phyloP scores from a whole-genome alignment of 1,140 invertebrate genomes.

The Trichonephila clavata region DNA sequence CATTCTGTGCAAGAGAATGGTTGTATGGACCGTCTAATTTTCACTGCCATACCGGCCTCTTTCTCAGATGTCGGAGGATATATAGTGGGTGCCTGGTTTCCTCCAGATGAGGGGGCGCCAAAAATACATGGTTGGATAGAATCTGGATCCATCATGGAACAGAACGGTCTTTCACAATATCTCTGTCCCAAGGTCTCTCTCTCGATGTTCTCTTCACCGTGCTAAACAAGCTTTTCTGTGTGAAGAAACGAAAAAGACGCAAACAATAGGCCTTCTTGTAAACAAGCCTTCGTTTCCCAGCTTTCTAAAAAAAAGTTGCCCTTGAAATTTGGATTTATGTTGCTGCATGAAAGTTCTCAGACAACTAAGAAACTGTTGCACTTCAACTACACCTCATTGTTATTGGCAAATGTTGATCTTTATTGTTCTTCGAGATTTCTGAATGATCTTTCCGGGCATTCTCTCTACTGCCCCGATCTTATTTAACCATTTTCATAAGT shows the following conservation, averaged over 20 bases:
- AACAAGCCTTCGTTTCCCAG: background rate
- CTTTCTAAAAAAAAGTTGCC: background rate
- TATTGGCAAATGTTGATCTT: background rate
- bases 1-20: too few species aligned
- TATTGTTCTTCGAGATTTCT: background rate
- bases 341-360: background rate
- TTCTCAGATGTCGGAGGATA: too few species aligned
- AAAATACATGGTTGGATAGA: too few species aligned
- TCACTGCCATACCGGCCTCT: too few species aligned
- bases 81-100: too few species aligned
- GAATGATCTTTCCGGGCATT: background rate
- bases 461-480: background rate
- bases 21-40: too few species aligned
- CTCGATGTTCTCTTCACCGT: background rate
- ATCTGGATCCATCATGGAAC: background rate
- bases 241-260: background rate
- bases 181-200: background rate
- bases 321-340: background rate
- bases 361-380: background rate
- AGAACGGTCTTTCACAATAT: background rate
- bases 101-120: too few species aligned
- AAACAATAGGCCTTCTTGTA: background rate
- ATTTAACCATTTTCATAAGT: background rate
- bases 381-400: background rate
- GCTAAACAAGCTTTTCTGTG: background rate